A percentile compares a stretch with the other conserved stretches of the same genome.
phyloP scores from a whole-genome alignment of 2,888 invertebrate genomes.

The Chromoteleia sp. region DNA sequence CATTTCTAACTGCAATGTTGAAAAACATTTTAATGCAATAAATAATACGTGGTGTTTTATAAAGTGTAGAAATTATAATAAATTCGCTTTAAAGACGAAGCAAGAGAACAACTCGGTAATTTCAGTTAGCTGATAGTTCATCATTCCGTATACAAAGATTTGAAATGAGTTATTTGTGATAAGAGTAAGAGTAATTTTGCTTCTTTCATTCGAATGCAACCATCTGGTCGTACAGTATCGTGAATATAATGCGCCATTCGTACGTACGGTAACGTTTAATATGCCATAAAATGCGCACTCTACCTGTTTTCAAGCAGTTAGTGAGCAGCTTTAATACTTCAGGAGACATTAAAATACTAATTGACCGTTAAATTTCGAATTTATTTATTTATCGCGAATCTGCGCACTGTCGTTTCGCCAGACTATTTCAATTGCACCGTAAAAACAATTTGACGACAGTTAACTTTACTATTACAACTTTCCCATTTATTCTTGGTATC shows the following conservation, averaged over 20 bases:
- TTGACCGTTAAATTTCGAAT: slow-evolving; percentile 70
- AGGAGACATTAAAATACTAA: slow-evolving; percentile 67
- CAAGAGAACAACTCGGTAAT: slow-evolving; percentile 7
- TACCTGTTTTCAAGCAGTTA: slow-evolving; percentile 70
- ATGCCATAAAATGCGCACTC: slow-evolving; percentile 67
- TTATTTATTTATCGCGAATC: slow-evolving; percentile 68
- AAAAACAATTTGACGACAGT: slow-evolving; percentile 62
- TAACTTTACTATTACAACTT: slow-evolving; percentile 55
- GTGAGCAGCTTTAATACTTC: slow-evolving; percentile 66
- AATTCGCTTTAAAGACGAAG: slow-evolving; percentile 10
- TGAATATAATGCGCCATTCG: slow-evolving; percentile 63
- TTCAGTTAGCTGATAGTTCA: slow-evolving; percentile 49
- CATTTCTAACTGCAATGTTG: too few relatives aligned
- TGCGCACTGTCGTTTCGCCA: slow-evolving; percentile 35
- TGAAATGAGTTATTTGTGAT: slow-evolving; percentile 53
- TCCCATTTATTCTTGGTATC: slow-evolving; percentile 34
- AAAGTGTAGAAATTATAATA: too few relatives aligned
- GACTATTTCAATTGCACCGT: slow-evolving; percentile 63
- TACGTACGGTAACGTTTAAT: slow-evolving; percentile 69
- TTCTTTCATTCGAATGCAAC: slow-evolving; percentile 45
- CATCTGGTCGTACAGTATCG: slow-evolving; percentile 53
- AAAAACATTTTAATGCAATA: too few relatives aligned
- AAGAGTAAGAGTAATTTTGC: slow-evolving; percentile 41
- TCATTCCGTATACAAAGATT: slow-evolving; percentile 23
- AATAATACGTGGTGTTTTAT: too few relatives aligned